Conservation (phyloP, 2,797 vertebrate genomes). For the Tapera naevia region DNA sequence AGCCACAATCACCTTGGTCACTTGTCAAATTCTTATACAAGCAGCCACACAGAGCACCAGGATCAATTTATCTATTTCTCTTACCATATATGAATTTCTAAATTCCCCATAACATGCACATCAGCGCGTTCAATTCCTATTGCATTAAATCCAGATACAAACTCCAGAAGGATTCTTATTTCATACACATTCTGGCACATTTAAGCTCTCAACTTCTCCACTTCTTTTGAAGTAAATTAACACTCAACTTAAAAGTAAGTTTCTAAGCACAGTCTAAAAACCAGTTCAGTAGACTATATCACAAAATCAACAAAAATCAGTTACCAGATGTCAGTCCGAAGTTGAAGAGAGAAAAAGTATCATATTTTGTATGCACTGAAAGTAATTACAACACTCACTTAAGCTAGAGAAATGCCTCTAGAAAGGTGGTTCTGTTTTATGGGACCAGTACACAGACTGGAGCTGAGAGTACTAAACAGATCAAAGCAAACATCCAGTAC, state of each 20-base stretch:
- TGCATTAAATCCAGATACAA: slow-evolving; percentile 18
- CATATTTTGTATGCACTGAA: background rate
- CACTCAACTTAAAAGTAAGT: background rate
- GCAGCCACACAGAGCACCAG: background rate
- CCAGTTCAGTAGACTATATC: background rate
- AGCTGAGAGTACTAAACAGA: background rate
- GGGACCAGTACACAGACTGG: background rate
- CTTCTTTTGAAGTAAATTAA: slow-evolving; percentile 13
- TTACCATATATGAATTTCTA: background rate
- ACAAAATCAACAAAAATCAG: background rate
- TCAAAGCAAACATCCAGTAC: background rate
- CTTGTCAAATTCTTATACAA: background rate
- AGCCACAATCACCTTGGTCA: background rate
- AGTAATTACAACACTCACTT: background rate
- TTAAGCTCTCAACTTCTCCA: background rate
- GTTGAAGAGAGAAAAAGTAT: background rate
- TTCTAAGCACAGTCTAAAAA: background rate
- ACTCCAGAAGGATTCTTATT: background rate
- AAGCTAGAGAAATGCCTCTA: background rate
- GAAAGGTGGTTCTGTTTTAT: background rate
- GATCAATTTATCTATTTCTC: background rate
- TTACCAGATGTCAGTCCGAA: background rate
- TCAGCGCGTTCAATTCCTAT: background rate
- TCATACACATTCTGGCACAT: slow-evolving; percentile 4
- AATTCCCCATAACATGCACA: background rate